These are phyloP conservation scores for Phrynocephalus vlangalii DNA, from an alignment of 2,797 vertebrate species.

Conservation along the genomic window DNA sequence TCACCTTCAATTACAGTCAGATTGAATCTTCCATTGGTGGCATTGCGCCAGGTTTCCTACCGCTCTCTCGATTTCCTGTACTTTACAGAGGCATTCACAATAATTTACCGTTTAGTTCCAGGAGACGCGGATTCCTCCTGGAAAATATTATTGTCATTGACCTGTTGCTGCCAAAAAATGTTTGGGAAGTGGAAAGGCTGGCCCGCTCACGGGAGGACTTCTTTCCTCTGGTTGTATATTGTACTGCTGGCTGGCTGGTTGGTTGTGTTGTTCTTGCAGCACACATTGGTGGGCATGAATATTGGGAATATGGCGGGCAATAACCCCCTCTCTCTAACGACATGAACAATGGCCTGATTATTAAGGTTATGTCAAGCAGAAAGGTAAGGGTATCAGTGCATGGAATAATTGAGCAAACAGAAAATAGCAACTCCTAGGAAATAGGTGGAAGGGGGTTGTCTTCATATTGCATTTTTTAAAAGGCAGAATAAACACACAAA, in stretches of 20 bases:
- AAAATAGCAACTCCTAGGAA: slow-evolving; percentile 49
- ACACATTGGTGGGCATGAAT: slow-evolving; percentile 58
- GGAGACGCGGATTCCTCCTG: slow-evolving; percentile 72
- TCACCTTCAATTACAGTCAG: slow-evolving; percentile 82
- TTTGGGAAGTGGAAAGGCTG: slow-evolving; percentile 60
- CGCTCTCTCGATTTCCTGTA: slow-evolving; percentile 80
- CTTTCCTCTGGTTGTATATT: background rate
- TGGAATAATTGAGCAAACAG: slow-evolving; percentile 46
- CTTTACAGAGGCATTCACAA: slow-evolving; percentile 80
- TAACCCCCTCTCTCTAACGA: slow-evolving; percentile 64
- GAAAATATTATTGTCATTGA: slow-evolving; percentile 77
- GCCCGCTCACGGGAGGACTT: slow-evolving; percentile 45
- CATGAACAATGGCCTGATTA: slow-evolving; percentile 72
- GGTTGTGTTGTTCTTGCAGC: slow-evolving; percentile 31
- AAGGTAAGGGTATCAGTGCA: slow-evolving; percentile 56
- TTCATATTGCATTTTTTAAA: slow-evolving; percentile 10
- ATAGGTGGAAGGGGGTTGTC: slow-evolving; percentile 26
- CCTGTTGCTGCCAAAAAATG: slow-evolving; percentile 66
- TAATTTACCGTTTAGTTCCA: slow-evolving; percentile 76
- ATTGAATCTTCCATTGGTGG: slow-evolving; percentile 81
- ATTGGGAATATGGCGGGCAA: slow-evolving; percentile 67
- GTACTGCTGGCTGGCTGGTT: slow-evolving; percentile 53
- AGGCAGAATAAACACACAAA: background rate
- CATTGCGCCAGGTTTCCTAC: slow-evolving; percentile 75
- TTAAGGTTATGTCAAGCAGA: slow-evolving; percentile 64